These are phyloP conservation scores for Neotoma lepida DNA, from an alignment of 2,113 vertebrate species.

Conservation along the genomic window DNA sequence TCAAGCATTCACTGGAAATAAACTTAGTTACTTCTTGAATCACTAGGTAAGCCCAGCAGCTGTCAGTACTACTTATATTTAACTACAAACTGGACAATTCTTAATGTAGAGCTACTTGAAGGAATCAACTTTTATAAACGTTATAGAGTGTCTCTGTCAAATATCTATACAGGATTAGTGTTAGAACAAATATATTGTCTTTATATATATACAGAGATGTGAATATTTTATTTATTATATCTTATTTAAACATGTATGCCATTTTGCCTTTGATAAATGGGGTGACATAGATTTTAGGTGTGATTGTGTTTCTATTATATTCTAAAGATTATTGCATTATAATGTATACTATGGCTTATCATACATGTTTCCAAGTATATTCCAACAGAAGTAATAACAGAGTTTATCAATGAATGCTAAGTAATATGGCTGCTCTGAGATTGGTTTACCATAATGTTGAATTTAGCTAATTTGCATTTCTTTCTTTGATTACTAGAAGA, in stretches of 20 bases:
- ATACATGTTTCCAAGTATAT: not conserved
- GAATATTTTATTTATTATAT: not conserved
- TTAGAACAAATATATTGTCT: not conserved
- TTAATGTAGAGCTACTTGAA: not conserved
- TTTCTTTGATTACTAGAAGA: not conserved
- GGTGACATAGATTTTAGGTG: not conserved
- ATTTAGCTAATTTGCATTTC: not conserved
- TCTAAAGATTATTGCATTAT: not conserved
- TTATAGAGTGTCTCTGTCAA: not conserved
- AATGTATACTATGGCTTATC: not conserved
- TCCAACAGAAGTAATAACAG: not conserved
- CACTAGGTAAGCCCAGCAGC: not conserved
- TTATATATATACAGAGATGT: not conserved
- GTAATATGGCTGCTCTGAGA: not conserved
- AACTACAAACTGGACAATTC: not conserved
- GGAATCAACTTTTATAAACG: not conserved
- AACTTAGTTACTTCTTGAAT: not conserved
- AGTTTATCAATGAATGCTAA: not conserved
- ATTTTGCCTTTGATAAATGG: not conserved
- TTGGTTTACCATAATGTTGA: not conserved
- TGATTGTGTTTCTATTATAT: not conserved
- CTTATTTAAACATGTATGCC: not conserved
- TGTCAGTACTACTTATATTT: not conserved
- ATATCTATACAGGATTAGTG: not conserved
- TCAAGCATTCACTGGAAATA: slow-evolving; percentile 44